A percentile compares a stretch with the other conserved stretches of the same genome.
Evolutionary conservation across 2,113 vertebrate genomes (phyloP).

Genomic region (western clawed frog (Xenopus tropicalis)): UCB_Xtro_10.0 CM004450.2:54343001-54343500

Average conservation of each 20-base stretch:
- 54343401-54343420: neutral
- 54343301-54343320: neutral
- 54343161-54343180: slow-evolving; percentile 7
- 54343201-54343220: slow-evolving; percentile 1
- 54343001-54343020: no score
- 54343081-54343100: no score
- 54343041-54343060: neutral
- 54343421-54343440: no score
- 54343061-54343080: neutral
- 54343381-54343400: neutral
- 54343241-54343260: neutral
- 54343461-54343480: no score
- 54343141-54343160: neutral
- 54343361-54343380: neutral
- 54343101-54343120: neutral
- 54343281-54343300: slow-evolving; percentile 19
- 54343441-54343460: no score
- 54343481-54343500: no score
- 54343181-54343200: slow-evolving; percentile 1
- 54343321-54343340: neutral
- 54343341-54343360: neutral
- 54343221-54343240: neutral
- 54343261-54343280: slow-evolving; percentile 10
- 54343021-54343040: neutral
- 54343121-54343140: neutral